Percentiles rank a stretch among this genome's conserved stretches.
These are phyloP conservation scores for Epinotia demarniana DNA, from an alignment of 2,888 invertebrate genomes.

Conservation along the genomic window DNA sequence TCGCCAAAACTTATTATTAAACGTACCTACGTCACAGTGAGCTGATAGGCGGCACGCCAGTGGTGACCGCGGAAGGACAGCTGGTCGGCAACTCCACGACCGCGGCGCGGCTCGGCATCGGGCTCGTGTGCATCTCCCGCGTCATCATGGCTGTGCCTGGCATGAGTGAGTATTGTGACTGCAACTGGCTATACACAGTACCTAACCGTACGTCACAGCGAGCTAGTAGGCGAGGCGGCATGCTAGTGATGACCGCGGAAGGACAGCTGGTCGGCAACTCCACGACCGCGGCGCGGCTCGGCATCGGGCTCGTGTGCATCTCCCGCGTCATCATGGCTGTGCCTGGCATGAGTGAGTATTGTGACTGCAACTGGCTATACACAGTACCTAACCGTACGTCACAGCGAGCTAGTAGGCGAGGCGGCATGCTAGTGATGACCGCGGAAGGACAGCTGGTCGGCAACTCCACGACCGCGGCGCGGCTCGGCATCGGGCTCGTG, in stretches of 20 bases:
- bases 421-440: conserved; percentile 93
- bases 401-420: conserved; percentile 90
- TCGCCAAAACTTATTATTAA: not conserved
- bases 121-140: conserved; percentile 94
- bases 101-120: conserved; percentile 93
- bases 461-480: conserved; percentile 88
- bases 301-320: conserved; percentile 94
- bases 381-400: conserved; percentile 38
- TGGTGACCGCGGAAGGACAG: conserved; percentile 90
- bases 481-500: conserved; percentile 93
- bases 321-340: conserved; percentile 96
- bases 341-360: conserved; percentile 95
- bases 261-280: conserved; percentile 89
- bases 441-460: conserved; percentile 89
- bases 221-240: conserved; percentile 91
- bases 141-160: conserved; percentile 97
- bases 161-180: conserved; percentile 89
- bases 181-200: conserved; percentile 6
- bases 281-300: conserved; percentile 89
- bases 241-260: conserved; percentile 91
- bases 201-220: conserved; percentile 78
- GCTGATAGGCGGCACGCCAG: conserved; percentile 88
- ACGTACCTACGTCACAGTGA: too few relatives aligned
- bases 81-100: conserved; percentile 86
- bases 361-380: too few relatives aligned